Percentiles rank a stretch among this genome's conserved stretches.
phyloP scores from a whole-genome alignment of 1,140 invertebrate species.

The Aphelinus certus region DNA sequence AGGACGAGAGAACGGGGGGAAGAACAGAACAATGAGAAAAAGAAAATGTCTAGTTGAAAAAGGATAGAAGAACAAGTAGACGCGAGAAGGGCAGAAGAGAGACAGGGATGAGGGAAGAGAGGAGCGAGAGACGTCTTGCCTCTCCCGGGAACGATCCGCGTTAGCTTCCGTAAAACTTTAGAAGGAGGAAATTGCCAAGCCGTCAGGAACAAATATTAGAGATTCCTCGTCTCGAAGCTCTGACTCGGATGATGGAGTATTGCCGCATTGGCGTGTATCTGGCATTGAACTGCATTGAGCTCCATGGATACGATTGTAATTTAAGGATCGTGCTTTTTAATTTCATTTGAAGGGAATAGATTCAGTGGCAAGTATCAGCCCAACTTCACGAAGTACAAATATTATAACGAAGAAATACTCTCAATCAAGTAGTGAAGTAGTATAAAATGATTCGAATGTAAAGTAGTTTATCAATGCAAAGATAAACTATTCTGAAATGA shows the following conservation, averaged over 20 bases:
- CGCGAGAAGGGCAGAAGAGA: constrained; percentile 4
- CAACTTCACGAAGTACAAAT: too few species aligned
- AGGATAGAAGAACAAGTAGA: neutral
- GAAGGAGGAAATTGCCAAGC: constrained; percentile 54
- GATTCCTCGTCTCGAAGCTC: constrained; percentile 44
- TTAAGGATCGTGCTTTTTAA: too few species aligned
- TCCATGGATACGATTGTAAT: too few species aligned
- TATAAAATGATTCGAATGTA: too few species aligned
- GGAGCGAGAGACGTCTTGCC: constrained; percentile 33
- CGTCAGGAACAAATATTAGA: constrained; percentile 54
- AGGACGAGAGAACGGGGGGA: neutral
- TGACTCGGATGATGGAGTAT: constrained; percentile 6
- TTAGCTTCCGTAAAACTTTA: constrained; percentile 50
- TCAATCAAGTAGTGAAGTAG: too few species aligned
- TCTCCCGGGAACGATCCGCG: constrained; percentile 47
- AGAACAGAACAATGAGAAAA: neutral
- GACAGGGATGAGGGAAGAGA: constrained; percentile 4
- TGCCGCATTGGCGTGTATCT: neutral
- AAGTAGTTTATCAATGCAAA: too few species aligned
- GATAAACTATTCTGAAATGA: too few species aligned
- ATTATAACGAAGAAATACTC: too few species aligned
- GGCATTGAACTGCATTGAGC: too few species aligned
- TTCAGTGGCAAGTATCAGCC: too few species aligned
- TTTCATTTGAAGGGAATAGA: too few species aligned
- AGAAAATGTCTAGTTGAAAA: neutral